Conservation (phyloP, 2,113 vertebrate genomes). For the Galemys pyrenaicus region DNA sequence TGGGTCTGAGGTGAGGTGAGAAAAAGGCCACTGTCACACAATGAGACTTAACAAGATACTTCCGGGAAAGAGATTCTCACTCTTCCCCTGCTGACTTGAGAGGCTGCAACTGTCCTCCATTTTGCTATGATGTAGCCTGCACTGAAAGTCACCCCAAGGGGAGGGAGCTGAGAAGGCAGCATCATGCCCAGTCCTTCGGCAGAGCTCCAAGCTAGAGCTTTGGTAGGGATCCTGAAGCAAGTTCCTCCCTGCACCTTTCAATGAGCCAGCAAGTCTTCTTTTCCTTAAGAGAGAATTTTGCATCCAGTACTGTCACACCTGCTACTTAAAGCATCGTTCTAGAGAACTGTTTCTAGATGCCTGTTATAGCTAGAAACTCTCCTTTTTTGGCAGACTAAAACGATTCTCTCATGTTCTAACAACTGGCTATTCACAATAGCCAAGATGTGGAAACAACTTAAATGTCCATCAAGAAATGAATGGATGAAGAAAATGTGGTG, state of each 20-base stretch:
- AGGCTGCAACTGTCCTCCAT: neutral
- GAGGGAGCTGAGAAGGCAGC: neutral
- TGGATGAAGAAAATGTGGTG: neutral
- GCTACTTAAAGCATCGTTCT: neutral
- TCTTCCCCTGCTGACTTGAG: neutral
- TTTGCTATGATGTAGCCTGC: neutral
- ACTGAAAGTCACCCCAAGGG: neutral
- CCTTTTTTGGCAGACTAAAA: neutral
- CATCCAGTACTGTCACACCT: neutral
- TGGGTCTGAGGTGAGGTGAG: neutral
- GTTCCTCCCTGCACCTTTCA: neutral
- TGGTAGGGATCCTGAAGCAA: neutral
- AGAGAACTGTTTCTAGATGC: neutral
- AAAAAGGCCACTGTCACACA: neutral
- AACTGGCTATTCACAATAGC: neutral
- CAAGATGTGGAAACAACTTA: neutral
- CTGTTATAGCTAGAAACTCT: neutral
- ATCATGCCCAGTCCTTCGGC: rapidly evolving
- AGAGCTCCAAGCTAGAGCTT: neutral
- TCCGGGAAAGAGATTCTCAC: neutral
- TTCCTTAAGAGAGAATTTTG: conserved; percentile 28
- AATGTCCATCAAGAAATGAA: neutral
- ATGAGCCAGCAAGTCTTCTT: neutral
- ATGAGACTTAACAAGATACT: neutral
- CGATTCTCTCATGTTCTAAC: neutral